Conservation (phyloP, 2,113 vertebrate species). For the Micronisus gabar region DNA sequence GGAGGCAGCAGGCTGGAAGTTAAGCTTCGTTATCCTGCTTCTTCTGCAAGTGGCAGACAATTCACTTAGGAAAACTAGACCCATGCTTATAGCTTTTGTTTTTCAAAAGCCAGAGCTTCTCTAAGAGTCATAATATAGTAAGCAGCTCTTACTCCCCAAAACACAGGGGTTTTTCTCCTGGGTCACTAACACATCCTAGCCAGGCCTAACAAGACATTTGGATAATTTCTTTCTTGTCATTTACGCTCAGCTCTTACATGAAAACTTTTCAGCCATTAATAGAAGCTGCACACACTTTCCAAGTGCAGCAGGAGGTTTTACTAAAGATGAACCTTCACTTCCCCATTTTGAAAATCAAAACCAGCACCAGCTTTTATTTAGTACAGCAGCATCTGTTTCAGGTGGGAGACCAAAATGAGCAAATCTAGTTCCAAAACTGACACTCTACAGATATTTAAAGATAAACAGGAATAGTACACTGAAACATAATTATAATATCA, state of each 20-base stretch:
- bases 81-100: accelerated
- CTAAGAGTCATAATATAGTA: neutral
- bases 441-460: neutral
- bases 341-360: neutral
- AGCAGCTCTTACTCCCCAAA: neutral
- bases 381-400: neutral
- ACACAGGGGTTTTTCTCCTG: neutral
- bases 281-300: neutral
- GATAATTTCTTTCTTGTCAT: neutral
- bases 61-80: neutral
- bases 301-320: neutral
- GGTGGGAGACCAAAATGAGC: neutral
- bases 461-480: neutral
- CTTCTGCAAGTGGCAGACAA: neutral
- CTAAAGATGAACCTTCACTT: neutral
- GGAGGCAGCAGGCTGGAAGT: neutral
- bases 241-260: neutral
- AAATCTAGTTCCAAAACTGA: neutral
- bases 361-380: neutral
- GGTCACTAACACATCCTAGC: neutral
- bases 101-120: neutral
- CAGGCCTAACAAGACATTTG: neutral
- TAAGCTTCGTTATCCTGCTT: neutral
- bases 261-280: neutral
- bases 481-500: neutral